Percentiles rank a stretch among this genome's conserved stretches.
phyloP scores from a whole-genome alignment of 2,797 vertebrate species.

The Toxotes lorentzi region DNA sequence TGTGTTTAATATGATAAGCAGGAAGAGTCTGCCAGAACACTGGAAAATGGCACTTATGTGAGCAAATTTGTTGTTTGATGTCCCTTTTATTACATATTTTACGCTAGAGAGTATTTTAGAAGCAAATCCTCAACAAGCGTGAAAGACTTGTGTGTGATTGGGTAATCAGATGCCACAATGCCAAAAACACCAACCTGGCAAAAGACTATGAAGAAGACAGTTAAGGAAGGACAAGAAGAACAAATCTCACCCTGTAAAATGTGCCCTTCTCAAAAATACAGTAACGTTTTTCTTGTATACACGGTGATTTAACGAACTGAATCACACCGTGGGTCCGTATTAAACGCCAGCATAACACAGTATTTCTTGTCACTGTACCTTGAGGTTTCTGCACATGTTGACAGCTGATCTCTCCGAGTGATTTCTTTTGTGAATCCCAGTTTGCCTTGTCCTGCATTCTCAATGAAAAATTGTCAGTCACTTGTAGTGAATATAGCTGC shows the following conservation, averaged over 20 bases:
- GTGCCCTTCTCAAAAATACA: not conserved
- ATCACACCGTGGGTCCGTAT: not conserved
- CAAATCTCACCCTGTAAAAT: not conserved
- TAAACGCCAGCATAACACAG: not conserved
- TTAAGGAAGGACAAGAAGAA: not conserved
- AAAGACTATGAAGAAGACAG: not conserved
- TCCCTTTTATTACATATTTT: not conserved
- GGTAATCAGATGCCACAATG: constrained; percentile 19
- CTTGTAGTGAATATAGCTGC: not conserved
- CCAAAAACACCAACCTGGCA: not conserved
- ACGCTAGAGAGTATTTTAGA: not conserved
- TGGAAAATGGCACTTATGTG: not conserved
- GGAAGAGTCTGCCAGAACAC: not conserved
- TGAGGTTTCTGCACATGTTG: constrained; percentile 2
- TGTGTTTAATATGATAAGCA: not conserved
- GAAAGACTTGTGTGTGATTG: not conserved
- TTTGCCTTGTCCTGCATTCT: constrained; percentile 55
- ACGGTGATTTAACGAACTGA: not conserved
- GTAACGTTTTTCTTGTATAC: not conserved
- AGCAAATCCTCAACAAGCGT: not conserved
- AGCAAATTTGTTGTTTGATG: not conserved
- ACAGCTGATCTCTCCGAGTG: constrained; percentile 26
- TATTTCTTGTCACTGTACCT: constrained; percentile 62
- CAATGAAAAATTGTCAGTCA: constrained; percentile 16
- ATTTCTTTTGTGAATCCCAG: constrained; percentile 21